Base-by-base conservation (phyloP, 2,888 invertebrate genomes). In the Drosophila nigritarsus region DNA sequence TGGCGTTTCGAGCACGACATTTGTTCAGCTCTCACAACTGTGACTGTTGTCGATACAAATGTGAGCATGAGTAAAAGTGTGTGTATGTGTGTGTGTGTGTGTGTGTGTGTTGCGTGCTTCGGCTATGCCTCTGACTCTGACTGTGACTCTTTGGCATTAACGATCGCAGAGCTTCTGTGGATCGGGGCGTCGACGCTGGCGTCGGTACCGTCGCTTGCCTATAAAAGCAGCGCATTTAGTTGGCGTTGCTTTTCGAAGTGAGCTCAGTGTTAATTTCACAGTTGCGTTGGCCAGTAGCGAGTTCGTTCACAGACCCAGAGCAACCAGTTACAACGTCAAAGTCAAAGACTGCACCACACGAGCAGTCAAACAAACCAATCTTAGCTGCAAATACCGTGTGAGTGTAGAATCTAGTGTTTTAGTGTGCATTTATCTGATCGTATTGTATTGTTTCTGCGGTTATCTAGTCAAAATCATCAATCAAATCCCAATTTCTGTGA, bases 231-330 rank as follows among this genome's bases (percentile, higher is more conserved):
- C 76, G 73, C 85, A 91, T 92, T 92, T 92, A 87, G 89, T 83
- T 78, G 82, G 89, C 68, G 84, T 82, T 86, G 87, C 84, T 91
- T 92, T 92, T 90, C 78, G 79, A 82, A 86, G 89, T 81, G 83
- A 83, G 86, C 88, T 92, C 92, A 92, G 92, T 92, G 90, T 91
- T 89, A 82, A 84, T 83, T 85, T 80, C 82, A 83, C 91, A 89
- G 85, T 81, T 85, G 75, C 88, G 88, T 90, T 88, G 92, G 83
- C 84, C 83, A 86, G 91, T 90, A 78, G 67, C 64, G 40, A 50
- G 55, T 65, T 53, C 49, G 53, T 68, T 50, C 48, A 55, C 56
- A 69, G 56, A 65, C 48, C 71, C 54, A 27, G 48, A 75, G 29
- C 65, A 69, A 70, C 69, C 70, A 54, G 80, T 67, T 67, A 78